Base-by-base conservation (phyloP, 2,113 vertebrate genomes). In the Eolophus roseicapilla region DNA sequence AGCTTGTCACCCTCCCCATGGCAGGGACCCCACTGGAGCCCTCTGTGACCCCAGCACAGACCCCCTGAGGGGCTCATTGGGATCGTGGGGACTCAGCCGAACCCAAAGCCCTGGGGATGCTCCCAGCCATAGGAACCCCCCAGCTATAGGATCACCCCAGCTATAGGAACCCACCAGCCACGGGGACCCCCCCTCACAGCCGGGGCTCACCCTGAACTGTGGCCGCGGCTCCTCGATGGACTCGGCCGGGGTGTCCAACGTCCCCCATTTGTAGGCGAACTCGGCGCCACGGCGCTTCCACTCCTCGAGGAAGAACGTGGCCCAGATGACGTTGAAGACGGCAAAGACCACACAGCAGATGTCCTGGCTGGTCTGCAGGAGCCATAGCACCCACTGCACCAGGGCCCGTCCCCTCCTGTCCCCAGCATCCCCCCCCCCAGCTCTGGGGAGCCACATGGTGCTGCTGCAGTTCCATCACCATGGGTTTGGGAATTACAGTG, bases 201-300 rank as follows among this genome's bases (percentile, higher is more conserved):
- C 0, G 3, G 14, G 6, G 68, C 98, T 98, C 93, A 99, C 99
- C 98, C 99, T 98, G 95, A 99, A 99, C 90, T 99, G 99, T 27
- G 99, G 99, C 43, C 99, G 97, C 0, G 99, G 99, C 79, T 99
- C 99, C 97, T 99, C 99, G 35, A 99, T 97, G 41, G 98, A 98
- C 84, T 99, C 99, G 0, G 98, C 92, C 0, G 99, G 99, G 0
- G 98, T 98, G 95, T 99, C 99, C 95, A 99, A 96, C 0, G 99
- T 99, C 16, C 99, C 99, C 99, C 99, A 99, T 83, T 99, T 99
- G 97, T 99, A 99, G 62, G 99, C 99, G 6, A 99, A 98, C 98
- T 99, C 99, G 0, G 99, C 99, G 7, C 99, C 99, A 21, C 99
- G 98, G 83, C 99, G 98, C 88, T 99, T 99, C 99, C 99, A 99